A percentile compares a stretch with the other conserved stretches of the same genome.
Evolutionary conservation across 2,113 vertebrate genomes (phyloP).

Genomic region (Scolopax mira): DNA sequence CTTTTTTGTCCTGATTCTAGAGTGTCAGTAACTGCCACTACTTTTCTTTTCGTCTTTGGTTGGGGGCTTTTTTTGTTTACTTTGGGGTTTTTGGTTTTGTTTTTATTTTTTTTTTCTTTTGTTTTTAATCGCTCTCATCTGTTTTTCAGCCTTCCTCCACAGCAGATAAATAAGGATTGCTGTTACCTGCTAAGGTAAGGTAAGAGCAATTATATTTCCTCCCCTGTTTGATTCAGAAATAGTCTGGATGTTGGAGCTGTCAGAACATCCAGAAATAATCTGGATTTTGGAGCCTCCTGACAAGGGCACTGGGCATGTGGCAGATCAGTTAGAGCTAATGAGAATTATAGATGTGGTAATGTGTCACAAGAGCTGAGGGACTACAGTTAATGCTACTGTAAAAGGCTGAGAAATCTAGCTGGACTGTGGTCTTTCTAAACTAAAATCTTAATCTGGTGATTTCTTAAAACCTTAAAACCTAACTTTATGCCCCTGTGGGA

Average conservation of each 20-base stretch:
- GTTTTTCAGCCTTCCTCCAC: neutral
- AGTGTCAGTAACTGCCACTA: neutral
- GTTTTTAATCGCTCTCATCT: neutral
- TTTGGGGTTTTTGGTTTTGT: neutral
- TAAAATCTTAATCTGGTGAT: neutral
- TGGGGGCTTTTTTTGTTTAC: neutral
- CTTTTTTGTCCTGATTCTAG: neutral
- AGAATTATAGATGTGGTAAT: neutral
- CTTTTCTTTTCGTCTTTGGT: neutral
- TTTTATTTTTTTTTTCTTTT: neutral
- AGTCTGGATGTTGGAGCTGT: neutral
- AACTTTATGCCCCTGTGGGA: neutral
- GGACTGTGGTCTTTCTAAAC: neutral
- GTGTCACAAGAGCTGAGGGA: neutral
- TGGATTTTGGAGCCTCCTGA: neutral
- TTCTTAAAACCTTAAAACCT: neutral
- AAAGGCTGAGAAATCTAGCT: neutral
- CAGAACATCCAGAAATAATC: constrained; percentile 22
- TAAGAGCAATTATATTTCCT: neutral
- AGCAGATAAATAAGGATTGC: neutral
- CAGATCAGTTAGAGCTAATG: neutral
- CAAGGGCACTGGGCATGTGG: neutral
- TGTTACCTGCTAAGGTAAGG: neutral
- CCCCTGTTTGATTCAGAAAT: neutral
- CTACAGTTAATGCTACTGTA: neutral